Base-by-base conservation (phyloP, 2,113 vertebrate genomes). In the Phylloscopus whistleri region DNA sequence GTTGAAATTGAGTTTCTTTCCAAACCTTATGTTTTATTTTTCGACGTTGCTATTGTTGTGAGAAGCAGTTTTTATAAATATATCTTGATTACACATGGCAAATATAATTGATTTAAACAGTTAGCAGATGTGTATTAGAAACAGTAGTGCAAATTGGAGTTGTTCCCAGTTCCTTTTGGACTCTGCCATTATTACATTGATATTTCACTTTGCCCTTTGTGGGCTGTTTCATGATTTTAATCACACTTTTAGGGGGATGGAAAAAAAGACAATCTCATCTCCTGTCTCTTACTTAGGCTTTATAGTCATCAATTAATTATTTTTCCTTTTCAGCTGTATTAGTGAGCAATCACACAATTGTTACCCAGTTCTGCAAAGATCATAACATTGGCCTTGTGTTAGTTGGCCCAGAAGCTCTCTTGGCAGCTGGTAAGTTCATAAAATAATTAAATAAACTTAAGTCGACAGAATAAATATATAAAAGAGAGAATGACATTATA, bases 351-450 rank as follows among this genome's bases (percentile, higher is more conserved):
- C 98, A 98, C 90, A 44, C 97, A 44, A 98, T 99, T 87, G 90
- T 99, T 82, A 98, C 97, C 70, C 98, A 98, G 96, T 99, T 98
- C 97, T 99, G 98, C 76, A 98, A 99, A 95, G 98, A 98, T 64
- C 98, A 99, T 87, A 98, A 98, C 15, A 98, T 98, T 41, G 98
- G 98, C 13, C 97, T 99, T 70, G 98, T 99, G 11, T 96, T 98
- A 76, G 98, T 99, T 3, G 98, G 98, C 27, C 98, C 98, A 23
- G 98, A 99, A 96, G 97, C 98, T 52, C 98, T 98, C 3, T 85
- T 99, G 62, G 98, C 98, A 69, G 98, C 98, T 87, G 98, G 98
- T 99, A 93, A 96, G 94, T 30, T 8, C 21, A 27, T 6, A 21
- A 56, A 66, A n/a, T 23, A 66, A 24, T 41, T 56, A 12, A 55